A percentile compares a stretch with the other conserved stretches of the same genome.
Conservation (phyloP, 2,797 vertebrate genomes). For the Botia kubotai region DNA sequence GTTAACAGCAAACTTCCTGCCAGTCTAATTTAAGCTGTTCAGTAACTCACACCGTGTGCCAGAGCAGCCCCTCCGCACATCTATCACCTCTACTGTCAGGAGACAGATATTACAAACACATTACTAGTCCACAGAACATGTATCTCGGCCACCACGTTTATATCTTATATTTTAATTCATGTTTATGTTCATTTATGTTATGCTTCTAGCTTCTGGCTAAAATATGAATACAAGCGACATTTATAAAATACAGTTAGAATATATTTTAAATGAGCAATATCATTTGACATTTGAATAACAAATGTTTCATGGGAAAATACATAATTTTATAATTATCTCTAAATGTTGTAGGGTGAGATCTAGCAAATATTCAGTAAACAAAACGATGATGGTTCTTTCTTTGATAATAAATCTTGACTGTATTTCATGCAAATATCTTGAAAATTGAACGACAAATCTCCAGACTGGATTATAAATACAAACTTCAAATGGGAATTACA, state of each 20-base stretch:
- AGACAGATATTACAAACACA: conserved; percentile 11
- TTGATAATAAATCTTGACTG: not conserved
- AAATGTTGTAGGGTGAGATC: too few relatives aligned
- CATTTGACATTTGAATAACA: too few relatives aligned
- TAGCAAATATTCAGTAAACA: not conserved
- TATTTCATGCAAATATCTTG: not conserved
- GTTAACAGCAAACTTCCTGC: conserved; percentile 22
- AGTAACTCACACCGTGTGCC: conserved; percentile 46
- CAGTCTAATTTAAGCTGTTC: conserved; percentile 54
- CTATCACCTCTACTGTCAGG: not conserved
- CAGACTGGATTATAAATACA: not conserved
- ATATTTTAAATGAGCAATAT: too few relatives aligned
- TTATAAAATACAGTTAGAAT: not conserved
- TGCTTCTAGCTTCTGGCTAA: not conserved
- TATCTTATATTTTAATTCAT: too few relatives aligned
- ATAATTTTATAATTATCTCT: too few relatives aligned
- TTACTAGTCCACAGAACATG: not conserved
- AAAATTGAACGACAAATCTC: not conserved
- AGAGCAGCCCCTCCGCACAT: conserved; percentile 44
- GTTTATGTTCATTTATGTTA: not conserved
- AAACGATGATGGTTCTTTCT: not conserved
- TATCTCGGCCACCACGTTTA: not conserved
- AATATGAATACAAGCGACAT: not conserved
- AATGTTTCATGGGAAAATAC: too few relatives aligned
- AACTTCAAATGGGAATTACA: not conserved